phyloP scores from a whole-genome alignment of 2,797 vertebrate genomes.

The Sebastes elongatus region DNA sequence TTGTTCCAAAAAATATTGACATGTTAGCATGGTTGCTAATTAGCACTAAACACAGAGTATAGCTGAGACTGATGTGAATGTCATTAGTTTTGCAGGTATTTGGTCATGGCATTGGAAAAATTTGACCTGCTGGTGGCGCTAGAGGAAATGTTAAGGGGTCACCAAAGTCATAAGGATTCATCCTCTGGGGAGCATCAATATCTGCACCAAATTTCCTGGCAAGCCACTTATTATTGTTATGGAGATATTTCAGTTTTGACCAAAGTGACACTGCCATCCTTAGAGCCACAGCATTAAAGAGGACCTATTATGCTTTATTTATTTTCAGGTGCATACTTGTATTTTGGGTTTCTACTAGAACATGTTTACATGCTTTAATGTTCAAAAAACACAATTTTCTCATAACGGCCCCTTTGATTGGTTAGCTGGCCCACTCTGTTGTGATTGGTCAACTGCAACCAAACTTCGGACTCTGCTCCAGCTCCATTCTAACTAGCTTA shows the following conservation, averaged over 20 bases:
- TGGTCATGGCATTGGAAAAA: no score
- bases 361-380: no score
- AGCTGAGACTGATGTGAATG: neutral
- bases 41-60: neutral
- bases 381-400: no score
- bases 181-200: neutral
- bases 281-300: neutral
- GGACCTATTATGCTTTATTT: neutral
- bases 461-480: no score
- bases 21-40: neutral
- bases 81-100: neutral
- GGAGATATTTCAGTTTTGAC: neutral
- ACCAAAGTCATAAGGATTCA: neutral
- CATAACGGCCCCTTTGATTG: no score
- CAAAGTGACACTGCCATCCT: neutral
- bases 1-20: no score
- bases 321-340: no score
- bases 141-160: neutral
- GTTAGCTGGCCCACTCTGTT: no score
- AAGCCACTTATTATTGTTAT: neutral
- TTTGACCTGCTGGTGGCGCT: neutral
- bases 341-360: no score
- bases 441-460: no score
- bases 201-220: neutral
- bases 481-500: no score